These are phyloP conservation scores for Pseudanteris insignis DNA, from an alignment of 2,888 invertebrate genomes.

Conservation along the genomic window DNA sequence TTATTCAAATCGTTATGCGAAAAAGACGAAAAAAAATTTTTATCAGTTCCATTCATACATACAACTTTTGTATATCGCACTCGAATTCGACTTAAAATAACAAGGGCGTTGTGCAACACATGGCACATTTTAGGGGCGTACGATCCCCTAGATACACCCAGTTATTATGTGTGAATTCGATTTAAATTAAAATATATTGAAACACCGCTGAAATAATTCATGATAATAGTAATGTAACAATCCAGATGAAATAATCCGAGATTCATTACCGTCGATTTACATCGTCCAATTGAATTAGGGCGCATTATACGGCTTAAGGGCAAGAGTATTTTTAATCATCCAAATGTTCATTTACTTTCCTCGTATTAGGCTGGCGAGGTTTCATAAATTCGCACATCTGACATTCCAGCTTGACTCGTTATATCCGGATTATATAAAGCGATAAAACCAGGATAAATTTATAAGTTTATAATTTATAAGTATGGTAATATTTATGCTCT, in stretches of 20 bases:
- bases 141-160: slow-evolving; percentile 38
- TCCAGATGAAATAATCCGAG: slow-evolving; percentile 26
- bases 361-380: not conserved
- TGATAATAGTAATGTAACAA: slow-evolving; percentile 40
- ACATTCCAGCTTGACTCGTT: slow-evolving; percentile 1
- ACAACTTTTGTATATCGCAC: slow-evolving; percentile 10
- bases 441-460: too few relatives aligned
- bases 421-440: too few relatives aligned
- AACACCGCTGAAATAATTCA: slow-evolving; percentile 35
- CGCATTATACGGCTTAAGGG: slow-evolving; percentile 10
- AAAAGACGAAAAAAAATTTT: too few relatives aligned
- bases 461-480: too few relatives aligned
- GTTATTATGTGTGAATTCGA: slow-evolving; percentile 36
- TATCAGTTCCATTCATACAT: too few relatives aligned
- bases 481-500: too few relatives aligned
- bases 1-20: too few relatives aligned
- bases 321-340: slow-evolving; percentile 20
- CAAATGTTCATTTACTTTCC: slow-evolving; percentile 15
- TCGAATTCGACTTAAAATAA: slow-evolving; percentile 23
- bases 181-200: slow-evolving; percentile 42
- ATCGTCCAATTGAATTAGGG: slow-evolving; percentile 8
- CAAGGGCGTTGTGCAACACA: slow-evolving; percentile 39
- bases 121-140: slow-evolving; percentile 33
- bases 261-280: slow-evolving; percentile 38
- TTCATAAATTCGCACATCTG: not conserved